A percentile compares a stretch with the other conserved stretches of the same genome.
phyloP scores from a whole-genome alignment of 2,113 vertebrate species.

The Eulemur macaco region DNA sequence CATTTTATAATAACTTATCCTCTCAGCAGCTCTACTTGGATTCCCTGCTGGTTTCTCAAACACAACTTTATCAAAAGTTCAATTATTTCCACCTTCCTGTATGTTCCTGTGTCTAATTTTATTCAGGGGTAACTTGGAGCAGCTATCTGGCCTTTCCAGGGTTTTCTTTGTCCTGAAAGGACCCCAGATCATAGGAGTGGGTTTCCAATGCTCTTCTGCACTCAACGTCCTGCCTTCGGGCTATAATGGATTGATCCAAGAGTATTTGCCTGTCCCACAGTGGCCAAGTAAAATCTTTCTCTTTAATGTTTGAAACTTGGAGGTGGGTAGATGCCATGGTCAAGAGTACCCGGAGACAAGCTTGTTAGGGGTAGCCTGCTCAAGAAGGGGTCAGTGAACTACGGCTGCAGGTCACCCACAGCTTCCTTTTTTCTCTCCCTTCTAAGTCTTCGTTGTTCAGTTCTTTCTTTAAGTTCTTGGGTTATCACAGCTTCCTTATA shows the following conservation, averaged over 20 bases:
- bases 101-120: neutral
- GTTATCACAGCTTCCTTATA: neutral
- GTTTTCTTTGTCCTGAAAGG: neutral
- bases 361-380: neutral
- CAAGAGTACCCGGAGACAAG: neutral
- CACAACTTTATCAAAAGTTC: neutral
- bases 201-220: neutral
- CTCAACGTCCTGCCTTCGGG: neutral
- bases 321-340: neutral
- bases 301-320: neutral
- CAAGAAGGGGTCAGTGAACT: neutral
- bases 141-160: neutral
- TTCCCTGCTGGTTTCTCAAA: neutral
- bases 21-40: neutral
- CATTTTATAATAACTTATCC: neutral
- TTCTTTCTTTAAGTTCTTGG: neutral
- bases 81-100: neutral
- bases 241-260: neutral
- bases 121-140: neutral
- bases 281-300: neutral
- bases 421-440: neutral
- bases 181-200: neutral
- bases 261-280: neutral
- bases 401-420: fast-evolving
- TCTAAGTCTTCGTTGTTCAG: neutral